Percentiles rank a stretch among this genome's conserved stretches.
phyloP scores from a whole-genome alignment of 2,797 vertebrate species.

The Thripadectes ignobilis region DNA sequence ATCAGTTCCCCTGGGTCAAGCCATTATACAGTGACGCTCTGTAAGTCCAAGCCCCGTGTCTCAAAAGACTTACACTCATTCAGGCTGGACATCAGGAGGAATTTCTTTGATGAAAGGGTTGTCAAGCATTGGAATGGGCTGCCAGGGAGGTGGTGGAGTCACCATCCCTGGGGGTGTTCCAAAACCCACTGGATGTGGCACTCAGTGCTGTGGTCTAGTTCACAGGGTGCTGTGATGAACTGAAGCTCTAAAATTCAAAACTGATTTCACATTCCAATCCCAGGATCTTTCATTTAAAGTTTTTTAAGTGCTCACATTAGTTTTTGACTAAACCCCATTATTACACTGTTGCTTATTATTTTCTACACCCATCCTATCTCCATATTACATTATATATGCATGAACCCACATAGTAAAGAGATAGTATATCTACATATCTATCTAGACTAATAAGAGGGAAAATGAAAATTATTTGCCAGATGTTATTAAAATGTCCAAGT shows the following conservation, averaged over 20 bases:
- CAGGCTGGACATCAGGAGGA: neutral
- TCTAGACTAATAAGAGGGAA: neutral
- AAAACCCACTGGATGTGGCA: neutral
- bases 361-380: neutral
- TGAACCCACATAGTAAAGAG: neutral
- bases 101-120: too few relatives aligned
- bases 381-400: neutral
- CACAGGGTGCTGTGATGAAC: neutral
- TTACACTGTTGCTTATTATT: neutral
- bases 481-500: conserved; percentile 22
- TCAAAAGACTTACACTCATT: fast-evolving
- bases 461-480: conserved; percentile 33
- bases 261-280: neutral
- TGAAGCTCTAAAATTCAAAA: neutral
- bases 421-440: neutral
- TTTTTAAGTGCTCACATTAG: neutral
- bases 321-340: neutral
- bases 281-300: neutral
- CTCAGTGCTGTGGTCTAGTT: neutral
- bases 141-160: neutral
- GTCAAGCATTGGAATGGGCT: neutral
- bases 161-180: neutral
- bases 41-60: neutral
- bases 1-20: neutral
- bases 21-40: fast-evolving